Evolutionary conservation across 1,140 invertebrate genomes (phyloP), one percentile per base, ranked within the genome.

Genomic region (Aphelenchoides besseyi): DNA sequence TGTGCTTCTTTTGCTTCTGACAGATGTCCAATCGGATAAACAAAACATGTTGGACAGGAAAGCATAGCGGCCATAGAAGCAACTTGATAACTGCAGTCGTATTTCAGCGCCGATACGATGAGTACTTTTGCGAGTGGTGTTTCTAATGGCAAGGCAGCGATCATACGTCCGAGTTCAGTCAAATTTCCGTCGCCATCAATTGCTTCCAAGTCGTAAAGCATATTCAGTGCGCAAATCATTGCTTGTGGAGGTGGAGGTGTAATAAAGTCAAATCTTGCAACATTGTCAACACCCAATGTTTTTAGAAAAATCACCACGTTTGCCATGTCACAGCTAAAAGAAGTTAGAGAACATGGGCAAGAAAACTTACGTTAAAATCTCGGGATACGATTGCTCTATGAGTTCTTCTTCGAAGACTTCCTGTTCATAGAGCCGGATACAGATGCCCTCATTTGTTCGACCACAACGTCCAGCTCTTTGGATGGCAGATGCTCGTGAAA

Each of bases 121-220:
- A 59, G 55, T 16, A 59, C 18, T 33, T 59, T 59, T 8, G 55
- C 55, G 5, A 59, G 18, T 33, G 55, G 55, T 33, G 55, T 5
- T 8, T 59, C 55, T 33, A 59, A 5, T 33, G 55, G 55, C 5
- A 59, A 59, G 5, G 5, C 26, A 33, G 55, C 55, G 5, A 59
- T 59, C 55, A 28, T 8, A 28, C 5, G 5, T 28, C 55, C 55
- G 5, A 59, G 18, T 8, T 5, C 5, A 5, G 55, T 59, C 5
- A 59, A 8, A 28, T 18, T 33, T 5, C 18, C 5, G 55, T 59
- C 18, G 5, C 23, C 5, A 33, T 33, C 55, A 33, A 59, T 5
- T 8, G 55, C 55, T 12, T 23, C 55, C 55, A 59, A 18, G 12
- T 59, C 5, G 5, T 16, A 18, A 59, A 59, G 55, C 55, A 59